Percentiles rank a stretch among this genome's conserved stretches.
phyloP scores from a whole-genome alignment of 2,113 vertebrate species.

The Numenius arquata region DNA sequence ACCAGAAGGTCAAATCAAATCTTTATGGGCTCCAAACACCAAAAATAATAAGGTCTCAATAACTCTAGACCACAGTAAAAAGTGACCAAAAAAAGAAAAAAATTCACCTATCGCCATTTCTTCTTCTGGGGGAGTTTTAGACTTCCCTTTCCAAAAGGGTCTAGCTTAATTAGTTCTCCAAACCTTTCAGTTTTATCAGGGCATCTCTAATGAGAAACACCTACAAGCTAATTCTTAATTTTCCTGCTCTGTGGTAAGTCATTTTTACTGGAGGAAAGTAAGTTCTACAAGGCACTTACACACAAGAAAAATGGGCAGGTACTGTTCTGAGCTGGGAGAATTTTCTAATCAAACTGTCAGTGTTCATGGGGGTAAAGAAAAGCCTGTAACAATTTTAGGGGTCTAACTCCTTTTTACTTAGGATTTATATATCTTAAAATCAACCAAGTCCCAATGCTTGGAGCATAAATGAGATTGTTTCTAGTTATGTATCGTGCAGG shows the following conservation, averaged over 20 bases:
- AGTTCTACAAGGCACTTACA: neutral
- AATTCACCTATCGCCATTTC: neutral
- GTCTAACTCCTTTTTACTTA: neutral
- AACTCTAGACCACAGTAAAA: neutral
- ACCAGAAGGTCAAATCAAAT: neutral
- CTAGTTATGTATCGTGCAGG: neutral
- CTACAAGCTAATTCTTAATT: neutral
- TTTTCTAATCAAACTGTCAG: neutral
- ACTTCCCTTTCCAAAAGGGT: neutral
- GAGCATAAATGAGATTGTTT: neutral
- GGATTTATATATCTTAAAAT: neutral
- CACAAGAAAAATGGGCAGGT: accelerated
- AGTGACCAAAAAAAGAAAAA: neutral
- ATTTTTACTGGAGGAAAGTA: neutral
- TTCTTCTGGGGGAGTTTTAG: neutral
- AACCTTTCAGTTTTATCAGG: neutral
- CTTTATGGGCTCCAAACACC: neutral
- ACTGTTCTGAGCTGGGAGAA: neutral
- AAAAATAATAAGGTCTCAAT: neutral
- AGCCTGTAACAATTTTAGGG: neutral
- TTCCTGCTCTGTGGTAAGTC: neutral
- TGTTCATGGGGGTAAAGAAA: neutral
- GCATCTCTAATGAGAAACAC: neutral
- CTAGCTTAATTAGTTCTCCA: neutral
- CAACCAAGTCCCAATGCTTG: neutral